Conservation (phyloP, 2,797 vertebrate genomes). For the Cuniculus paca region DNA sequence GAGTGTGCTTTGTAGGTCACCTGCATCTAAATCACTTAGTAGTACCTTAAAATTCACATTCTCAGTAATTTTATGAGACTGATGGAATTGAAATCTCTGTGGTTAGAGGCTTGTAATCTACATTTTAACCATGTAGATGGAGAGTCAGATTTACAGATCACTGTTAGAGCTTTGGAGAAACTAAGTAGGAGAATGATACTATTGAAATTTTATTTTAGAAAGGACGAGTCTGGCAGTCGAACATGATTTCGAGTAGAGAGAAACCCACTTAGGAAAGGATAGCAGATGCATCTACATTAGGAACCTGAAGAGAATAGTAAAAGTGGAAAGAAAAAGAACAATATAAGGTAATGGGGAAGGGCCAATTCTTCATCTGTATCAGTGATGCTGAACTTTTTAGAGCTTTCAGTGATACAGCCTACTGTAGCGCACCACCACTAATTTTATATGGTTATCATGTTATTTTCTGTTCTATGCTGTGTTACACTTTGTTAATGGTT, state of each 20-base stretch:
- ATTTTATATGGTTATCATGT: not conserved
- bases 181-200: conserved; percentile 22
- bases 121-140: conserved; percentile 17
- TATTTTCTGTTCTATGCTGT: not conserved
- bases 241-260: not conserved
- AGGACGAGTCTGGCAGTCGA: conserved; percentile 36
- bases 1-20: not conserved
- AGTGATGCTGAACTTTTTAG: not conserved
- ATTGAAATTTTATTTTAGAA: conserved; percentile 34
- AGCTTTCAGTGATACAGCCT: not conserved
- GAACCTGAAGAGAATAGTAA: not conserved
- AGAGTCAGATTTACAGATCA: not conserved
- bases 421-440: not conserved
- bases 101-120: not conserved
- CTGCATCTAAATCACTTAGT: conserved; percentile 8
- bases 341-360: not conserved
- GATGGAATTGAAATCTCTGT: conserved; percentile 35
- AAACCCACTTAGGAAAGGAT: not conserved
- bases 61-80: not conserved
- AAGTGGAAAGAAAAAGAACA: not conserved
- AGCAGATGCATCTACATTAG: not conserved
- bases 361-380: not conserved
- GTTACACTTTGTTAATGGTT: not conserved
- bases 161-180: conserved; percentile 43
- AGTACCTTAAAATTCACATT: conserved; percentile 19